Percentiles rank a stretch among this genome's conserved stretches.
Evolutionary conservation across 1,140 invertebrate genomes (phyloP).

Genomic region (Tetraneura akinire): DNA sequence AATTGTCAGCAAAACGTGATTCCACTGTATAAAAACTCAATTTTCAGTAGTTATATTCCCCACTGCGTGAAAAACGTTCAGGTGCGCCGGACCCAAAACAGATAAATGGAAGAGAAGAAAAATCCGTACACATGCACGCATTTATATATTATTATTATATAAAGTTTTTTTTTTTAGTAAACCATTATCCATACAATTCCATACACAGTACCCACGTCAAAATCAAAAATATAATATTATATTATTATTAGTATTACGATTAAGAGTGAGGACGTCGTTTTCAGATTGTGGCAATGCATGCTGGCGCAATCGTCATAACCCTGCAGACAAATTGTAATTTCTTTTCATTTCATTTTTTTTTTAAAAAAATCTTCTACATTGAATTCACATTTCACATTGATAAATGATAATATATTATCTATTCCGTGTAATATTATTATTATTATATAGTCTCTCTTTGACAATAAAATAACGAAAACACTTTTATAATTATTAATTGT

Average conservation of each 20-base stretch:
- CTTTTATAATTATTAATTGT: too few relatives aligned
- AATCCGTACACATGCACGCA: constrained; percentile 4
- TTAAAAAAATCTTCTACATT: too few relatives aligned
- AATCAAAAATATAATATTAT: constrained; percentile 11
- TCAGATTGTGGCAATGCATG: too few relatives aligned
- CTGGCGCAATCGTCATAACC: constrained; percentile 4
- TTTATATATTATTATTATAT: constrained; percentile 8
- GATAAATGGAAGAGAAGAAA: background rate
- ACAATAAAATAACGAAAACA: too few relatives aligned
- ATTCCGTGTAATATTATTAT: too few relatives aligned
- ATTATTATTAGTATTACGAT: too few relatives aligned
- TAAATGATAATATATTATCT: background rate
- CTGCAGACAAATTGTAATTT: constrained; percentile 25
- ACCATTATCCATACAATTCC: background rate
- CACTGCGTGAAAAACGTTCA: constrained; percentile 31
- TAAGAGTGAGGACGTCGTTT: constrained; percentile 6
- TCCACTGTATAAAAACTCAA: constrained; percentile 29
- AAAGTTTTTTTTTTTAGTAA: background rate
- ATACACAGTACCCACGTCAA: constrained; percentile 30
- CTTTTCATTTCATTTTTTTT: background rate
- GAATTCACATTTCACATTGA: background rate
- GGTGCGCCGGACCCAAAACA: constrained; percentile 22
- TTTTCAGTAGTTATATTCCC: constrained; percentile 42
- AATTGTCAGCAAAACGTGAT: constrained; percentile 35
- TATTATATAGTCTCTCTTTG: too few relatives aligned